Evolutionary conservation across 2,113 vertebrate species (phyloP).

Genomic region (Ptyas mucosa): DNA sequence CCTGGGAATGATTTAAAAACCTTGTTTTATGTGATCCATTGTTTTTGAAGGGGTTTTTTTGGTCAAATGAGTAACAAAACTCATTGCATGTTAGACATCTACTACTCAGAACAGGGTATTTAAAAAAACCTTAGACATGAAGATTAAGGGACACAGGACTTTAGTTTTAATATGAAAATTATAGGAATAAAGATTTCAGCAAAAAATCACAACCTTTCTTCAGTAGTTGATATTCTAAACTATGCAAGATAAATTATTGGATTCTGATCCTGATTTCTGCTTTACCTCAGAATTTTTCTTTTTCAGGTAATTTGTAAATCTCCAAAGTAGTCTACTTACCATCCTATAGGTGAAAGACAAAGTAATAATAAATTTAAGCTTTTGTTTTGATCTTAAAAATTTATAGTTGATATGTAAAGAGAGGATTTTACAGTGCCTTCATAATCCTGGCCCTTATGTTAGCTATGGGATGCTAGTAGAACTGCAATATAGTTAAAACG

Average conservation of each 20-base stretch:
- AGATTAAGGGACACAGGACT: not conserved
- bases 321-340: too few relatives aligned
- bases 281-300: not conserved
- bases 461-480: not conserved
- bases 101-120: not conserved
- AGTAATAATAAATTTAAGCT: not conserved
- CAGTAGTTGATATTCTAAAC: not conserved
- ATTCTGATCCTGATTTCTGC: not conserved
- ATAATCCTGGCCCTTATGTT: not conserved
- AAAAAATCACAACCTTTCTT: not conserved
- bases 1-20: not conserved
- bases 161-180: not conserved
- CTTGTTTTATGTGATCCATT: not conserved
- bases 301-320: not conserved
- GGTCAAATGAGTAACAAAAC: not conserved
- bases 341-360: not conserved
- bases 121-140: not conserved
- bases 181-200: not conserved
- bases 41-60: not conserved
- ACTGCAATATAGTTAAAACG: not conserved
- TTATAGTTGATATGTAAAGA: not conserved
- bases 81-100: too few relatives aligned
- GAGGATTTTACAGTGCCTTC: not conserved
- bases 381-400: not conserved
- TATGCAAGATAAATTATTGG: too few relatives aligned